A percentile compares a stretch with the other conserved stretches of the same genome.
Evolutionary conservation across 2,888 invertebrate species (phyloP).

Genomic region (Drosophila dives): DNA sequence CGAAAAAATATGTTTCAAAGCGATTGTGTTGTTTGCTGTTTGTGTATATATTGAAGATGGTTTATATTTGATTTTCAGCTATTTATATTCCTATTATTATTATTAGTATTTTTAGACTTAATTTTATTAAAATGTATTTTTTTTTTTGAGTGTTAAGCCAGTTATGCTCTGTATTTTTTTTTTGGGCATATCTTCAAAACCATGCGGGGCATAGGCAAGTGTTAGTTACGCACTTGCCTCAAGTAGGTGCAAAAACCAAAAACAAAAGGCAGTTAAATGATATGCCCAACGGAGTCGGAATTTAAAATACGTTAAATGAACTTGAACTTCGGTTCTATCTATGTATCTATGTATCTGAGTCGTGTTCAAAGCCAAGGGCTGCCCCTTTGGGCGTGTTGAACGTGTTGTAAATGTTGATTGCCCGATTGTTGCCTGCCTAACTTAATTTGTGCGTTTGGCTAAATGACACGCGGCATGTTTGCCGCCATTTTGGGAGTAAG

Average conservation of each 20-base stretch:
- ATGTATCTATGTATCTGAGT: neutral
- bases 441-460: slow-evolving; percentile 14
- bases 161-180: slow-evolving; percentile 13
- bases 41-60: neutral
- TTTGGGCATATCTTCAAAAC: slow-evolving; percentile 17
- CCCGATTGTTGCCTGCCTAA: slow-evolving; percentile 25
- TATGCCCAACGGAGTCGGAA: slow-evolving; percentile 52
- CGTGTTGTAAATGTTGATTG: slow-evolving; percentile 65
- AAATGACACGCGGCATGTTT: slow-evolving; percentile 68
- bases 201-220: slow-evolving; percentile 59
- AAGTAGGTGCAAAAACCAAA: slow-evolving; percentile 42
- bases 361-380: slow-evolving; percentile 60
- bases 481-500: slow-evolving; percentile 55
- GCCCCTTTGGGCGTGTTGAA: slow-evolving; percentile 38
- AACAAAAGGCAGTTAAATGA: slow-evolving; percentile 38
- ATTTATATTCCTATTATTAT: neutral
- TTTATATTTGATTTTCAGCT: neutral
- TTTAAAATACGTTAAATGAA: slow-evolving; percentile 73
- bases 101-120: neutral
- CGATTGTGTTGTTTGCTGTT: no score
- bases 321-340: slow-evolving; percentile 75
- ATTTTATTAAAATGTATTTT: neutral
- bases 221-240: slow-evolving; percentile 58
- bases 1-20: no score
- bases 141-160: neutral